Evolutionary conservation across 2,113 vertebrate species (phyloP).

Genomic region (Malurus alboscapulatus): DNA sequence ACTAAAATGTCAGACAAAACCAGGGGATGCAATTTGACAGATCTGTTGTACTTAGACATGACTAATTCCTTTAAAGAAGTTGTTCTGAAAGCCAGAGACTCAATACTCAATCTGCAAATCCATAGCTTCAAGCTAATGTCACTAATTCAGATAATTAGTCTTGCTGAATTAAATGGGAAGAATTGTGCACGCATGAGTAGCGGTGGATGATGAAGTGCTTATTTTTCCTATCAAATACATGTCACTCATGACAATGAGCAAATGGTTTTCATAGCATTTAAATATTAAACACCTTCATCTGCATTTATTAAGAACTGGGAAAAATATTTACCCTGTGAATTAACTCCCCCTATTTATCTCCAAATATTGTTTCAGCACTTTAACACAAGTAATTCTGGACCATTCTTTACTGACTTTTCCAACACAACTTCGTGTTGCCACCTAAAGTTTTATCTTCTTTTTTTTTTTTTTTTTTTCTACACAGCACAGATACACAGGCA

Average conservation of each 20-base stretch:
- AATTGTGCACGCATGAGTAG: conserved; percentile 9
- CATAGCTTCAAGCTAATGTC: conserved; percentile 34
- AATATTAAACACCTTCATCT: neutral
- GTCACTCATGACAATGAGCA: neutral
- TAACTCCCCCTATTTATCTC: neutral
- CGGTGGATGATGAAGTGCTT: neutral
- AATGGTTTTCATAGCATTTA: neutral
- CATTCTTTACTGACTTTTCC: neutral
- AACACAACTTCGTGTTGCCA: neutral
- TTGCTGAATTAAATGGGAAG: conserved; percentile 55
- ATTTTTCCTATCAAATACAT: conserved; percentile 23
- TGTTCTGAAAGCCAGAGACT: conserved; percentile 22
- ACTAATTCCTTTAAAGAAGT: conserved; percentile 53
- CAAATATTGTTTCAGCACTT: neutral
- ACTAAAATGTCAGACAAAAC: neutral
- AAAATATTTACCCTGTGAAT: neutral
- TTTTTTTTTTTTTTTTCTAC: neutral
- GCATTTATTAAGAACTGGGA: neutral
- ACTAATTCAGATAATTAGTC: conserved; percentile 60
- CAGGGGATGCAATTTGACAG: neutral
- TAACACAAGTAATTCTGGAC: neutral
- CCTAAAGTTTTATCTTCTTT: neutral
- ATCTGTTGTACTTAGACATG: conserved; percentile 30
- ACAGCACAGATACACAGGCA: neutral
- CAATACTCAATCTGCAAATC: conserved; percentile 7